These are phyloP conservation scores for Parthenolecanium corni DNA, from an alignment of 2,888 invertebrate species.

Conservation along the genomic window DNA sequence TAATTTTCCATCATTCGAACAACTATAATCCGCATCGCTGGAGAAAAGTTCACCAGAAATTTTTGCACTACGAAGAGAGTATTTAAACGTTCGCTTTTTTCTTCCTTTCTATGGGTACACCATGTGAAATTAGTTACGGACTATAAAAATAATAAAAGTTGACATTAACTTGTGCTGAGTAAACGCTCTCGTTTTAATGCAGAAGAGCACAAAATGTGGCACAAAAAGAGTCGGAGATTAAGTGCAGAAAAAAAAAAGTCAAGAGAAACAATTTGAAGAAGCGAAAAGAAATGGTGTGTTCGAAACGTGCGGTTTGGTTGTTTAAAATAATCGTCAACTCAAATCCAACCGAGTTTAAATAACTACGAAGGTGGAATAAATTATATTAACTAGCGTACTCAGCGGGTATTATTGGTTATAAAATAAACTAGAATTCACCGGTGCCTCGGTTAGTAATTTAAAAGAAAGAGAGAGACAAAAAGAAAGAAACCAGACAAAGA, in stretches of 20 bases:
- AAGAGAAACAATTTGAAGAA: neutral
- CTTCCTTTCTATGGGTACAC: no score
- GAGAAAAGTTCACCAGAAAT: no score
- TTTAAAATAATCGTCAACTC: conserved; percentile 27
- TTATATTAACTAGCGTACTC: conserved; percentile 27
- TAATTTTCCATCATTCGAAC: no score
- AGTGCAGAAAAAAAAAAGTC: neutral
- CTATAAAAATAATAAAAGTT: conserved; percentile 16
- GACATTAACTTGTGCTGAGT: conserved; percentile 6
- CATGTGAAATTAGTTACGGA: conserved; percentile 6
- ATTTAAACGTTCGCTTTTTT: no score
- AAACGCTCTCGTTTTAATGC: neutral
- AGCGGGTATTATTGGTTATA: conserved; percentile 27
- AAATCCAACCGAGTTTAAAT: conserved; percentile 27
- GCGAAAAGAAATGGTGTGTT: conserved; percentile 25
- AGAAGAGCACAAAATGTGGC: no score
- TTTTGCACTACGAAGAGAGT: no score
- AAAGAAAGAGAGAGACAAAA: conserved; percentile 1
- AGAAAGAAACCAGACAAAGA: neutral
- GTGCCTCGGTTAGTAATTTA: conserved; percentile 22
- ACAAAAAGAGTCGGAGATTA: neutral
- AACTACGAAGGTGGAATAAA: conserved; percentile 27
- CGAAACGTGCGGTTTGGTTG: conserved; percentile 25
- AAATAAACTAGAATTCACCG: conserved; percentile 26
- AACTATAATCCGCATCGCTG: no score